A percentile compares a stretch with the other conserved stretches of the same genome.
Conservation (phyloP, 2,113 vertebrate genomes). For the Clinocottus analis region DNA sequence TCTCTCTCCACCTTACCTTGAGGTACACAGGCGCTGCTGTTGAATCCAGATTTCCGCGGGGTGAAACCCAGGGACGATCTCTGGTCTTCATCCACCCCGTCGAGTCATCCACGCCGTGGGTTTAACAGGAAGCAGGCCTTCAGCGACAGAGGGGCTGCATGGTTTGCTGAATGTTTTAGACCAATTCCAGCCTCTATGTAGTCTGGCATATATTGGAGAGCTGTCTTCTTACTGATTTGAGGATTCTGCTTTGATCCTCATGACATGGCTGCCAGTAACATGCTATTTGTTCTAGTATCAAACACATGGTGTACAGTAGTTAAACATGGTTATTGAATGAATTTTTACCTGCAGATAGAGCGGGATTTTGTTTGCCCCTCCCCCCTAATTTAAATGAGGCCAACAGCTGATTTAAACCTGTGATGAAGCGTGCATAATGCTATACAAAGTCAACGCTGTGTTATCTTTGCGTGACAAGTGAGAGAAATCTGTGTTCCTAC, state of each 20-base stretch:
- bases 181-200: background rate
- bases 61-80: conserved; percentile 57
- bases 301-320: background rate
- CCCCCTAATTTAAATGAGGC: conserved; percentile 2
- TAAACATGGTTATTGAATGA: background rate
- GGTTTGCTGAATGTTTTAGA: background rate
- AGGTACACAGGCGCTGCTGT: conserved; percentile 60
- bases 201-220: background rate
- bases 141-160: background rate
- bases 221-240: background rate
- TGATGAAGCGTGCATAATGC: background rate
- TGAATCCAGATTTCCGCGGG: conserved; percentile 19
- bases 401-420: background rate
- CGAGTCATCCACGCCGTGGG: conserved; percentile 5
- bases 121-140: conserved; percentile 33
- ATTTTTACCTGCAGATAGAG: background rate
- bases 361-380: background rate
- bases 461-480: conserved; percentile 10
- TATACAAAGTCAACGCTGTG: background rate
- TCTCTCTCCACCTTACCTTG: conserved; percentile 63
- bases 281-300: background rate
- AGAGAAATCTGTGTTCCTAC: conserved; percentile 4
- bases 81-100: conserved; percentile 49
- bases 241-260: background rate
- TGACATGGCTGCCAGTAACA: background rate